Evolutionary conservation across 2,113 vertebrate species (phyloP), one percentile per base, ranked within the genome.

Genomic region (Cryptomyrus ogoouensis): DNA sequence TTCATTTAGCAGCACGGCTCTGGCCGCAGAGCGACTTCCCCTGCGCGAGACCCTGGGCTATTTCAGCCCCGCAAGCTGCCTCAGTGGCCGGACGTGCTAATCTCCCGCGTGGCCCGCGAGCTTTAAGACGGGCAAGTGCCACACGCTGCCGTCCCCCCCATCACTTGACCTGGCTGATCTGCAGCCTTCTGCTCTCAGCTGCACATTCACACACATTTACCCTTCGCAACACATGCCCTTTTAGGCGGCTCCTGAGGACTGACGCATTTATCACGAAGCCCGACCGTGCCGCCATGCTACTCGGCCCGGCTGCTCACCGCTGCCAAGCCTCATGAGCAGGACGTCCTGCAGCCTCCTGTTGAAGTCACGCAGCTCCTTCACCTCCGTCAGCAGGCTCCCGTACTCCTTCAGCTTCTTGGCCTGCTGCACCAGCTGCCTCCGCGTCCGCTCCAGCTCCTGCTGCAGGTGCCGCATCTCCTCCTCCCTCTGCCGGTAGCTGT

Each of bases 401-500:
- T 98, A 98, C 93, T 99, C 98, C 95, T 99, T 99, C 53, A 99
- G 97, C 94, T 99, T 99, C 96, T 98, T 99, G 93, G 98, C 98
- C 94, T 99, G 98, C 92, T 99, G 98, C 19, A 99, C 97, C 90
- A 99, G 97, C 96, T 99, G 98, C 88, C 98, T 95, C 87, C 98
- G 97, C 0, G 98, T 99, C 92, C 98, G 96, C 94, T 99, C 98
- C 90, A 99, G 96, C 94, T 99, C 98, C 95, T 99, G 98, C 90
- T 99, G 98, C 93, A 99, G 96, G 93, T 98, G 96, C 87, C 97
- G 96, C 97, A 99, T 98, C 94, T 99, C 98, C 92, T 99, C 98
- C 92, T 99, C 98, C 62, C 99, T 98, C 94, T 99, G 98, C 92
- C 98, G 97, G 94, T 99, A 99, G 95, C 97, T 99, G 93, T 97